Base-by-base conservation (phyloP, 1,140 invertebrate genomes). In the Drosophila bocqueti region DNA sequence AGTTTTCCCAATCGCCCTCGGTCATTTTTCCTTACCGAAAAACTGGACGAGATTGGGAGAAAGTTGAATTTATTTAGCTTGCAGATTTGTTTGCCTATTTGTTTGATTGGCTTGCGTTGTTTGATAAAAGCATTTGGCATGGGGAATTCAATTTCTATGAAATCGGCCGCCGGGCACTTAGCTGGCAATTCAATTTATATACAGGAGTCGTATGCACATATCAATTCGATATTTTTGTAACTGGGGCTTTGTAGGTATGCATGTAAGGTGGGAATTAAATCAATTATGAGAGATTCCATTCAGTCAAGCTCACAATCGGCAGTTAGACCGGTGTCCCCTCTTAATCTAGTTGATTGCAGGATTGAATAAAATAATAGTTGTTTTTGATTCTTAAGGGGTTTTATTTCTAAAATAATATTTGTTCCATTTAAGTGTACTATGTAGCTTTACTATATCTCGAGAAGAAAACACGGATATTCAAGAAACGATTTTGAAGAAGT, bases 21-120 rank as follows among this genome's bases (percentile, higher is more conserved):
- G 67, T 61, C 55, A 73, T 74, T 74, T 55, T 74, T 59, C 62
- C 26, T 58, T 16, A 38, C 15, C 11, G 31, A 31, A 46, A 54
- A 45, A 21, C 49, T 18, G 18, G 21, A 7, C 34, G 36, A 43
- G 55, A 50, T 31, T 52, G 65, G 54, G 40, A 31, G 40, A 59
- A 66, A 75, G 46, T 69, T 75, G 72, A 71, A 69, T 83, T 83
- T 83, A 80, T 83, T 76, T 83, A 55, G 69, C 60, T 62, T 79
- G 46, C 63, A 74, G 79, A 38, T 83, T 62, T 69, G 76, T 71
- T 83, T 83, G 61, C 78, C 81, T 83, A 79, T 83, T 83, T 80
- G 73, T 79, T 83, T 83, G 81, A 83, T 83, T 83, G 81, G 71
- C 64, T 71, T 45, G 49, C 42, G 69, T 69, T 69, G 52, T 46